Conservation (phyloP, 2,797 vertebrate species). For the Arctocebus calabarensis region DNA sequence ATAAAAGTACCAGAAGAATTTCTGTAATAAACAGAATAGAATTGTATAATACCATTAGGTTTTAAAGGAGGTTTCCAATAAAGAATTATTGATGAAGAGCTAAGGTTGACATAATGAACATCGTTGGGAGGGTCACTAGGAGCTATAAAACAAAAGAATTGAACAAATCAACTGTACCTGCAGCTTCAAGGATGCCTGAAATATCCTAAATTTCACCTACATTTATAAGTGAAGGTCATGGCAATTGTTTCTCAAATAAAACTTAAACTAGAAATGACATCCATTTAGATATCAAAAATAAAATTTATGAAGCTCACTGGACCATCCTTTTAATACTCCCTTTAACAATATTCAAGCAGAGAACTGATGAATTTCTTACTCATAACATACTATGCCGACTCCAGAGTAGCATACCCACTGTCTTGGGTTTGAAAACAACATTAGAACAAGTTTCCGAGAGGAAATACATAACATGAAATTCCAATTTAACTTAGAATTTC, state of each 20-base stretch:
- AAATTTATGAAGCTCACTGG: neutral
- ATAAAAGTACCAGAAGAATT: constrained; percentile 88
- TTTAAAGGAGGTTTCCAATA: constrained; percentile 93
- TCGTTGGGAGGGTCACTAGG: constrained; percentile 94
- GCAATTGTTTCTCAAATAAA: neutral
- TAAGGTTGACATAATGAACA: constrained; percentile 90
- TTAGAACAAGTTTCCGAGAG: neutral
- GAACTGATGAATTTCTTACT: neutral
- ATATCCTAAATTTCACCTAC: neutral
- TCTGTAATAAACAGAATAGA: constrained; percentile 94
- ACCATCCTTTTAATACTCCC: neutral
- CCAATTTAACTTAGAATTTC: neutral
- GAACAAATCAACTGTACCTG: neutral
- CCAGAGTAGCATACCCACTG: neutral
- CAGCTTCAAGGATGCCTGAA: neutral
- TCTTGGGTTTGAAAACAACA: neutral
- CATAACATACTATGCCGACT: neutral
- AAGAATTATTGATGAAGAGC: constrained; percentile 91
- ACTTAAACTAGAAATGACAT: constrained; percentile 11
- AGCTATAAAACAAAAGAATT: constrained; percentile 86
- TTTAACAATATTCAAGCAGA: neutral
- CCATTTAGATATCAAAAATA: constrained; percentile 12
- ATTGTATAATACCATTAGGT: constrained; percentile 94
- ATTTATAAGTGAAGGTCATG: neutral
- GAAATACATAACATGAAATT: neutral